Base-by-base conservation (phyloP, 2,113 vertebrate species). In the Prietella phreatophila region DNA sequence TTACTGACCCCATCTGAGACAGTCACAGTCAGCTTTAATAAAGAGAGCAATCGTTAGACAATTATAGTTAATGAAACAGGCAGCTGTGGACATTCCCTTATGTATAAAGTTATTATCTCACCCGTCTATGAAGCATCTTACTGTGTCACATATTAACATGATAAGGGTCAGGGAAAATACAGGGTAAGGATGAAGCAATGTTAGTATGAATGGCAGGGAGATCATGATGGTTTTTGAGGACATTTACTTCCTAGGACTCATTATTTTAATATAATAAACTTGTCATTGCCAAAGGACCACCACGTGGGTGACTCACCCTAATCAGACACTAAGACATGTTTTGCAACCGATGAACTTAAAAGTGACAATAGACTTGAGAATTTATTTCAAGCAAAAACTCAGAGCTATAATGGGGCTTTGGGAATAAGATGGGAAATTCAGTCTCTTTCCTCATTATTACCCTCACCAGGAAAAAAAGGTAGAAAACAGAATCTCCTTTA, bases 21-120 rank as follows among this genome's bases (percentile, higher is more conserved):
- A 85, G 84, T 87, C 81, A 25, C 83, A 82, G 67, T 89, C 84
- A 91, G 89, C 89, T 95, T 94, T 95, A 93, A 95, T 96, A 94
- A 95, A 94, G 91, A 91, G 90, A 89, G 88, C 93, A 91, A 92
- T 93, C 91, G 91, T 91, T 90, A 86, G 90, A 85, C 92, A 86
- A 94, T 94, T 94, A 94, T 69, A 80, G 92, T 93, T 96, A 95
- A 96, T 96, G 93, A 96, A 94, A 95, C 92, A 91, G 88, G 91
- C 93, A 94, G 92, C 93, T 93, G 93, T 87, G 89, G 19, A 89
- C 91, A 90, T 71, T 89, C 56, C 80, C 89, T 90, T 63, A 65
- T 92, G 92, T 93, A 92, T 90, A 81, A 87, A 85, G 88, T 85
- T 50, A 84, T 89, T 88, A 76, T 87, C 84, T 93, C 87, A 83